A percentile compares a stretch with the other conserved stretches of the same genome.
Conservation (phyloP, 1,140 invertebrate species). For the Pachypsylla venusta region DNA sequence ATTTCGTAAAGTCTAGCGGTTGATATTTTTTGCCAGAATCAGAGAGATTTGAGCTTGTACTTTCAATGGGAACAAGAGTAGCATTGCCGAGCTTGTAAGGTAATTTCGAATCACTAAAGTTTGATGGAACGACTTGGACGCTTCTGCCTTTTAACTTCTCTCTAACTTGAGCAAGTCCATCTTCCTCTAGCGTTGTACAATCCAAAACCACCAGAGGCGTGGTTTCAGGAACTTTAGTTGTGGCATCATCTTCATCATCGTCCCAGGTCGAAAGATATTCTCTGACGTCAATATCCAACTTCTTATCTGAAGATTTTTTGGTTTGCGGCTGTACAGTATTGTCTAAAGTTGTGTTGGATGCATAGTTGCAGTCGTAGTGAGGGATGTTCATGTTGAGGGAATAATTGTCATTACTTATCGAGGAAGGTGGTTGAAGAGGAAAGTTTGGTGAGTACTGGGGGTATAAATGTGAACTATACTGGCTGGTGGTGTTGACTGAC, state of each 20-base stretch:
- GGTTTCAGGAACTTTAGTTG: background rate
- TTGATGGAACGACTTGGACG: background rate
- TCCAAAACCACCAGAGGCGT: slow-evolving; percentile 17
- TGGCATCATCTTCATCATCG: slow-evolving; percentile 16
- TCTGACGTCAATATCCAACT: slow-evolving; percentile 16
- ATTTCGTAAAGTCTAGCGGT: slow-evolving; percentile 1
- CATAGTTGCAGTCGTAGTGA: background rate
- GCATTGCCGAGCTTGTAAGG: background rate
- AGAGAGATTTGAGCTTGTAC: background rate
- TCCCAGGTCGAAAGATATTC: slow-evolving; percentile 19
- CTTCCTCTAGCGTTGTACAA: slow-evolving; percentile 16
- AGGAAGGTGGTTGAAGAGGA: background rate
- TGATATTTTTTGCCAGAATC: background rate
- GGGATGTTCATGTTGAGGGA: background rate
- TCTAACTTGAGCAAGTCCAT: slow-evolving; percentile 17
- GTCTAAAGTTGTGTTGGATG: background rate
- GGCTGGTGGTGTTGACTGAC: background rate
- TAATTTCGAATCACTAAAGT: background rate
- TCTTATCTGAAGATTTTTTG: slow-evolving; percentile 9
- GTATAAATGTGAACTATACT: slow-evolving; percentile 1
- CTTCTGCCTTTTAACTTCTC: slow-evolving; percentile 17
- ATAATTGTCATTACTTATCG: background rate
- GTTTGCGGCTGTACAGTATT: background rate
- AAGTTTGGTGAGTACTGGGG: background rate
- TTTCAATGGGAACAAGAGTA: background rate